Evolutionary conservation across 2,888 invertebrate genomes (phyloP), one percentile per base, ranked within the genome.

Genomic region (Deroplatys truncata): DNA sequence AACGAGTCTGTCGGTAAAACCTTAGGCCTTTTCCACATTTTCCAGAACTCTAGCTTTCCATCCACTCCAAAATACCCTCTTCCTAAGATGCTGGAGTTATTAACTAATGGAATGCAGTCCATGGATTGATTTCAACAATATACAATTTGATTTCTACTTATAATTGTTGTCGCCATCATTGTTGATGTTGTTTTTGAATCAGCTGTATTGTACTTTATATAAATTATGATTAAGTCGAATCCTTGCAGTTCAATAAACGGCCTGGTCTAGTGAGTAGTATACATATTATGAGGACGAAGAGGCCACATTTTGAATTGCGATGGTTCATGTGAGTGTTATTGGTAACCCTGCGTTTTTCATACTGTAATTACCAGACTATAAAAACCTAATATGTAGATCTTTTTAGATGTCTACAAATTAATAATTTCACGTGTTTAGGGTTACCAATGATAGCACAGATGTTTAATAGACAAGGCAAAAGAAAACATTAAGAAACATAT

Each of bases 151-250:
- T 88, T 88, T 89, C 83, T 88, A 89, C 49, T 56, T 90, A 85
- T 90, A 82, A 89, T 90, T 89, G 86, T 85, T 89, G 88, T 90
- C 87, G 89, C 84, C 49, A 84, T 87, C 84, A 87, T 85, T 89
- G 89, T 90, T 89, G 90, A 88, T 89, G 86, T 82, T 87, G 86
- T 87, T 82, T 88, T 84, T 89, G 82, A 86, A 86, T 90, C 88
- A 83, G 85, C 83, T 90, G 86, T 90, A 82, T 82, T 87, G 82
- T 87, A 56, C 16, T 87, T 87, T 35, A 85, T 72, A 72, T 72
- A 72, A 20, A 20, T 72, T 72, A 20, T 20, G 20, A 72, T 20
- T 72, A 72, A 72, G 56, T 72, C 0, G 56, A 72, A 72, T 25
- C 56, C 5, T 72, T 25, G 25, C 7, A 72, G 15, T 20, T 72